Evolutionary conservation across 1,140 invertebrate species (phyloP).

Genomic region (Papilio aristodemus): DNA sequence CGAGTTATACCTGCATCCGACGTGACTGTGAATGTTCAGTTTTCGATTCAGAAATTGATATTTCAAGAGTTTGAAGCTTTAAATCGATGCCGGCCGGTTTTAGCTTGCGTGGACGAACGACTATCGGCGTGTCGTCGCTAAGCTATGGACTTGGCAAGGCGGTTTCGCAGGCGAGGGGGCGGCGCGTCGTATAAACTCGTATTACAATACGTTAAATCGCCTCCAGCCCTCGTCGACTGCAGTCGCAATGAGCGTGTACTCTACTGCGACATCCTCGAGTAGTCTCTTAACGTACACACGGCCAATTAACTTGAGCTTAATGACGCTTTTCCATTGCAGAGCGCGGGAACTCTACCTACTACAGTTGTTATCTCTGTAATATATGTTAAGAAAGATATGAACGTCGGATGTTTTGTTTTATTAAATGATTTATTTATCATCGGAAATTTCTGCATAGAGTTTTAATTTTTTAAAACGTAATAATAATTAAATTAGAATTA

Average conservation of each 20-base stretch:
- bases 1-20: conserved; percentile 52
- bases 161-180: conserved; percentile 50
- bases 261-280: conserved; percentile 50
- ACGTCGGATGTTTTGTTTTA: not conserved
- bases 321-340: conserved; percentile 57
- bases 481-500: no score
- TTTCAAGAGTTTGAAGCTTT: conserved; percentile 49
- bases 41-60: conserved; percentile 56
- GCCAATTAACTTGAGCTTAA: conserved; percentile 64
- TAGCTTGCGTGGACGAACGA: conserved; percentile 60
- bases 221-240: conserved; percentile 56
- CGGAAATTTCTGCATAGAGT: no score
- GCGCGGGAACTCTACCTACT: conserved; percentile 14
- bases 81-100: conserved; percentile 61
- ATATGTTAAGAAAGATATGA: not conserved
- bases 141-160: conserved; percentile 51
- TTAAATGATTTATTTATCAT: not conserved
- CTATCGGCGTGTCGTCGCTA: conserved; percentile 53
- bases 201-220: conserved; percentile 71
- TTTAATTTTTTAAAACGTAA: no score
- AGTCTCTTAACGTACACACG: conserved; percentile 50
- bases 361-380: conserved; percentile 14
- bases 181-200: conserved; percentile 58
- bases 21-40: conserved; percentile 44
- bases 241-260: conserved; percentile 51